Conservation (phyloP, 2,113 vertebrate genomes). For the Anoura caudifer region DNA sequence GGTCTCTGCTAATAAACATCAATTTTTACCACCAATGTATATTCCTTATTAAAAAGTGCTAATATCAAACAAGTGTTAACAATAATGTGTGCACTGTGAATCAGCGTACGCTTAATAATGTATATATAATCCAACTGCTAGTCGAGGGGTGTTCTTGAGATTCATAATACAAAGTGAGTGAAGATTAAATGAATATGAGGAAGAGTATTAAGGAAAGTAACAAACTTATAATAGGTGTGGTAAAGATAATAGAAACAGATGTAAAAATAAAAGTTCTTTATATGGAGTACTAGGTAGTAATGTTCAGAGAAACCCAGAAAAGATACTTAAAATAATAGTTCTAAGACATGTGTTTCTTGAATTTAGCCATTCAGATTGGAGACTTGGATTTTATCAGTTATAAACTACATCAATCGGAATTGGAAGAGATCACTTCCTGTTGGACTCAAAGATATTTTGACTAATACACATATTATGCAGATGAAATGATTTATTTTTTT, state of each 20-base stretch:
- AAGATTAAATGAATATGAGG: neutral
- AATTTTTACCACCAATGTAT: neutral
- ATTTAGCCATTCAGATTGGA: neutral
- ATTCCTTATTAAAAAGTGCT: slow-evolving; percentile 3
- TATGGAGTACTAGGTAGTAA: neutral
- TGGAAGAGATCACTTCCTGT: neutral
- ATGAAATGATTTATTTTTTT: neutral
- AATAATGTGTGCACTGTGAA: neutral
- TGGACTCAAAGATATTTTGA: neutral
- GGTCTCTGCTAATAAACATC: slow-evolving; percentile 57
- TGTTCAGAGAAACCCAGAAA: neutral
- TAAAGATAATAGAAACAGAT: neutral
- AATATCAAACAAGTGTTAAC: slow-evolving; percentile 21
- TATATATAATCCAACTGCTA: neutral
- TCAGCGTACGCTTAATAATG: neutral
- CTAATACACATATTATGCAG: neutral
- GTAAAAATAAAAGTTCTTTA: neutral
- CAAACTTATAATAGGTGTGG: neutral
- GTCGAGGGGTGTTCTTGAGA: neutral
- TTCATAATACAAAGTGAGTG: neutral
- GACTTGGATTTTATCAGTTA: neutral
- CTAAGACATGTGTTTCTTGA: neutral
- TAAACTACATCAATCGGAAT: neutral
- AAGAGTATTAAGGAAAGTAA: neutral
- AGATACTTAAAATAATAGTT: neutral